These are phyloP conservation scores for Pelosia muscerda DNA, from an alignment of 2,888 invertebrate genomes.

Conservation along the genomic window DNA sequence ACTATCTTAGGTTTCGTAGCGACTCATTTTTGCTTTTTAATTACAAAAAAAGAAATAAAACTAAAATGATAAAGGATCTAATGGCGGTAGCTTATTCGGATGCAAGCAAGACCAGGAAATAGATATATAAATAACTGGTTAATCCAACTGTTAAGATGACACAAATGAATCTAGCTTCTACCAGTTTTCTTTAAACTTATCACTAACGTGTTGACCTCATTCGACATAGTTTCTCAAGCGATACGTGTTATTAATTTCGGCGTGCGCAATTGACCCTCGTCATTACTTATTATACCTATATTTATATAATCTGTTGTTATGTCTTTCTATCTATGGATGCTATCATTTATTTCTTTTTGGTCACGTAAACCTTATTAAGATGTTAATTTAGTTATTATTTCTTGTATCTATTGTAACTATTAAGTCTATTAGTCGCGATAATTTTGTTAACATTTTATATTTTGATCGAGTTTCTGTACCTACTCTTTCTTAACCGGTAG, in stretches of 20 bases:
- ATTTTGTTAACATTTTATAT: background rate
- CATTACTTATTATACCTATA: conserved; percentile 26
- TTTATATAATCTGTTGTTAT: conserved; percentile 6
- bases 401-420: background rate
- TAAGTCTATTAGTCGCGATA: background rate
- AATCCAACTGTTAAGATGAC: conserved; percentile 16
- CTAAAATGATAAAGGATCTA: background rate
- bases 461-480: background rate
- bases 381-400: background rate
- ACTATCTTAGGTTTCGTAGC: too few species aligned
- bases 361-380: background rate
- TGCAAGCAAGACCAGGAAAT: conserved; percentile 3
- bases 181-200: conserved; percentile 31
- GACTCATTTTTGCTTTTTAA: too few species aligned
- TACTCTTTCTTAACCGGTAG: too few species aligned
- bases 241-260: conserved; percentile 27
- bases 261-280: conserved; percentile 33
- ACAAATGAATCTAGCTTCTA: conserved; percentile 28
- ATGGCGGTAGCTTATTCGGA: background rate
- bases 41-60: background rate
- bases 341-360: background rate
- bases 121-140: conserved; percentile 8
- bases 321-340: background rate
- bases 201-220: conserved; percentile 36
- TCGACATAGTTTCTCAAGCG: conserved; percentile 24